A percentile compares a stretch with the other conserved stretches of the same genome.
These are phyloP conservation scores for Subacronicta megacephala DNA, from an alignment of 2,888 invertebrate genomes.

Conservation along the genomic window DNA sequence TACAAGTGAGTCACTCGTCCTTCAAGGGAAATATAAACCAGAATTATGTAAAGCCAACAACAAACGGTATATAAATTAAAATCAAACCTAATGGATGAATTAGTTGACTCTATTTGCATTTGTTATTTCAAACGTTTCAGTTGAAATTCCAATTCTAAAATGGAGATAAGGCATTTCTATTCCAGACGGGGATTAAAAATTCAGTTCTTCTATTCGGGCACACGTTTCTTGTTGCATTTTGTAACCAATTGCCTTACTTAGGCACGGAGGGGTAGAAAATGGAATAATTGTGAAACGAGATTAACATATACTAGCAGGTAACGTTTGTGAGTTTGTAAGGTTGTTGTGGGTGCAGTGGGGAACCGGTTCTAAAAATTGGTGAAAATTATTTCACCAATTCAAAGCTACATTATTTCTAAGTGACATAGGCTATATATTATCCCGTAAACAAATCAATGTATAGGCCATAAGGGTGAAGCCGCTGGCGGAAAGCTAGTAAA, in stretches of 20 bases:
- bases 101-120: slow-evolving; percentile 39
- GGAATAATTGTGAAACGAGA: too few relatives aligned
- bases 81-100: slow-evolving; percentile 43
- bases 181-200: slow-evolving; percentile 27
- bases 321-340: too few relatives aligned
- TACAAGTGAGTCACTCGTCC: slow-evolving; percentile 3
- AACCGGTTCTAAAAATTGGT: too few relatives aligned
- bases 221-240: neutral
- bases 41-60: slow-evolving; percentile 31
- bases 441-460: too few relatives aligned
- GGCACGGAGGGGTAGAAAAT: too few relatives aligned
- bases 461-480: too few relatives aligned
- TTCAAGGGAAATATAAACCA: slow-evolving; percentile 17
- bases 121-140: slow-evolving; percentile 20
- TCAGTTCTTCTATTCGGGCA: slow-evolving; percentile 2
- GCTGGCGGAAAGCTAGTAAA: too few relatives aligned
- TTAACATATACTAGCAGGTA: too few relatives aligned
- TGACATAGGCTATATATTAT: too few relatives aligned
- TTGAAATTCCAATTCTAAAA: slow-evolving; percentile 34
- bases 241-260: neutral
- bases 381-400: too few relatives aligned
- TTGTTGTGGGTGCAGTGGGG: too few relatives aligned
- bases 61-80: slow-evolving; percentile 37
- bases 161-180: slow-evolving; percentile 17
- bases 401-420: too few relatives aligned